Conservation (phyloP, 1,140 invertebrate species). For the Pseudomyrmex concolor region DNA sequence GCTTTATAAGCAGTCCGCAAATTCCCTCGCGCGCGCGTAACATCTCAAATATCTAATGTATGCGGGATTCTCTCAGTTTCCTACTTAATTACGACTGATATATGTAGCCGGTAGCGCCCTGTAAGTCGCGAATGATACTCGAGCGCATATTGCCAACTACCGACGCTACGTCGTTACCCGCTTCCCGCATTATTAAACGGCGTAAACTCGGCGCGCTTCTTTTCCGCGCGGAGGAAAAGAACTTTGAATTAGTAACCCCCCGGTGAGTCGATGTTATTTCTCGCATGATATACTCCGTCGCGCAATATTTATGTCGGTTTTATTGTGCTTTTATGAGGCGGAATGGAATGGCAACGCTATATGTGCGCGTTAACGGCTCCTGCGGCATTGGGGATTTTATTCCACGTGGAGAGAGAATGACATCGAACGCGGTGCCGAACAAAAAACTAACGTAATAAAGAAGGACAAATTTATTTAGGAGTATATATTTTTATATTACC, state of each 20-base stretch:
- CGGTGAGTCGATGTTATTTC: slow-evolving; percentile 16
- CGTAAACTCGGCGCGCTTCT: background rate
- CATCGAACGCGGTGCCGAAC: background rate
- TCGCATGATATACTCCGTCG: slow-evolving; percentile 8
- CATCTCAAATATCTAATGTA: slow-evolving; percentile 53
- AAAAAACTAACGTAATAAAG: too few species aligned
- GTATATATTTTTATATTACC: too few species aligned
- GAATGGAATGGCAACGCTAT: background rate
- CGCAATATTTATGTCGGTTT: slow-evolving; percentile 46
- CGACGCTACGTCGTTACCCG: too few species aligned
- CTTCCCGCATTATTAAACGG: slow-evolving; percentile 22
- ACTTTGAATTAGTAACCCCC: slow-evolving; percentile 46
- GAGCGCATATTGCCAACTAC: background rate
- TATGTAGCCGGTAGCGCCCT: background rate
- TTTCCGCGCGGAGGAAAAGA: background rate
- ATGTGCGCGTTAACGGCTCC: background rate
- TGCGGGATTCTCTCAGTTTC: slow-evolving; percentile 7
- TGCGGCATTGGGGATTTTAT: slow-evolving; percentile 8
- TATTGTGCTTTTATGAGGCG: slow-evolving; percentile 27
- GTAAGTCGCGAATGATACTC: slow-evolving; percentile 32
- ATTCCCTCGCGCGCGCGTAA: slow-evolving; percentile 23
- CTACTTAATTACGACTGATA: slow-evolving; percentile 19
- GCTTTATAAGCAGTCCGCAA: slow-evolving; percentile 59
- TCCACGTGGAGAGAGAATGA: background rate
- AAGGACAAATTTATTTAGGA: too few species aligned